Evolutionary conservation across 2,888 invertebrate genomes (phyloP).

Genomic region (Ichneumon xanthorius): DNA sequence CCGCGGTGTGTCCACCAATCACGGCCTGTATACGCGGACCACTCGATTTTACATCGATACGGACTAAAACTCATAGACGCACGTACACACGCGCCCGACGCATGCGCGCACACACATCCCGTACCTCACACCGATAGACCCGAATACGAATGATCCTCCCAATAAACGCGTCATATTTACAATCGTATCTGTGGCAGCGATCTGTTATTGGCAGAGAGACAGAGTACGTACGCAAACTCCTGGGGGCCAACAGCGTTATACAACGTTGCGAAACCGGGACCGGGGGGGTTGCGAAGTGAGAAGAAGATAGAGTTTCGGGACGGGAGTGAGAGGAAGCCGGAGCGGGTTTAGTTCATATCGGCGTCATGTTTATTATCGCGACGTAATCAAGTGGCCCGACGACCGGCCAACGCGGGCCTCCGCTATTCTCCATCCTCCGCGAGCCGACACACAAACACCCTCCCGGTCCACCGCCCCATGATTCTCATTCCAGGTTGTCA

Average conservation of each 20-base stretch:
- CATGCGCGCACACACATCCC: background rate
- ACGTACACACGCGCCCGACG: constrained; percentile 5
- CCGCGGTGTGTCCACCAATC: constrained; percentile 65
- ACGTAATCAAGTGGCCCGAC: constrained; percentile 82
- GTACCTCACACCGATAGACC: constrained; percentile 29
- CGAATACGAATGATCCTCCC: constrained; percentile 71
- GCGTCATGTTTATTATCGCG: constrained; percentile 83
- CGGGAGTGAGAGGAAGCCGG: constrained; percentile 46
- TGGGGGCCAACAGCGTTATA: constrained; percentile 56
- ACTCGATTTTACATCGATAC: constrained; percentile 62
- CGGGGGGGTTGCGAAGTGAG: background rate
- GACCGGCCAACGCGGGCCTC: constrained; percentile 68
- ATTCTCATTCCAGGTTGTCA: constrained; percentile 80
- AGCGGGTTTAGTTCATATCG: constrained; percentile 81
- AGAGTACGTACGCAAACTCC: constrained; percentile 49
- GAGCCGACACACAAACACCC: constrained; percentile 65
- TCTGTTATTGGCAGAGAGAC: constrained; percentile 78
- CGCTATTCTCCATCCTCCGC: constrained; percentile 56
- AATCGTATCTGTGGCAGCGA: constrained; percentile 77
- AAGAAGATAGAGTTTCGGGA: constrained; percentile 19
- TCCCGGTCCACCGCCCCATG: constrained; percentile 72
- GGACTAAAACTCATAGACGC: constrained; percentile 61
- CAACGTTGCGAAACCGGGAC: constrained; percentile 57
- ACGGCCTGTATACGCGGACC: constrained; percentile 51
- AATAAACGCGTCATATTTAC: constrained; percentile 82